These are phyloP conservation scores for pig (Sus scrofa) DNA, from an alignment of 2,113 vertebrate genomes.

Conservation along the genomic window DNA sequence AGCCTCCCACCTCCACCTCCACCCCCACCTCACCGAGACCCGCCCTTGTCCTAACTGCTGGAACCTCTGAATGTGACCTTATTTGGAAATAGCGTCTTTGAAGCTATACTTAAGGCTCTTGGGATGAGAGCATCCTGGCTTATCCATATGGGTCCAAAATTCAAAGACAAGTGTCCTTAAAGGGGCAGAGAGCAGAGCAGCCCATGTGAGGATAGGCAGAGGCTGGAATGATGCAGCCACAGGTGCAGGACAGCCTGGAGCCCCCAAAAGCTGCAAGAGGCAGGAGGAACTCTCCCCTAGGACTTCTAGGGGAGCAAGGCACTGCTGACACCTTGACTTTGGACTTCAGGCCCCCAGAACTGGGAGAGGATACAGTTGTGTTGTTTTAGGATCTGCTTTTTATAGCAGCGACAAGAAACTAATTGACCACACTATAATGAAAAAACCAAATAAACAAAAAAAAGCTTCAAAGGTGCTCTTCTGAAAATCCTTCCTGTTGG, in stretches of 20 bases:
- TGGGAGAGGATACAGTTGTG: too few species aligned
- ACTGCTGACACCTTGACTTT: too few species aligned
- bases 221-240: rapidly evolving
- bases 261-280: too few species aligned
- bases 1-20: too few species aligned
- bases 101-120: neutral
- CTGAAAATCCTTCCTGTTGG: too few species aligned
- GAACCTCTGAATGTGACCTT: too few species aligned
- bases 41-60: rapidly evolving
- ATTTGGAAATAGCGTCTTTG: neutral
- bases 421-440: too few species aligned
- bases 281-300: rapidly evolving
- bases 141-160: too few species aligned
- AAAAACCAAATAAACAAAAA: too few species aligned
- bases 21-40: neutral
- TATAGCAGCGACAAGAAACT: neutral
- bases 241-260: rapidly evolving
- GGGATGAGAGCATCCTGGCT: neutral
- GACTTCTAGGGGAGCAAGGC: rapidly evolving
- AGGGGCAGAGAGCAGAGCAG: neutral
- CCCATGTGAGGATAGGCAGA: too few species aligned
- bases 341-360: too few species aligned
- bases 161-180: neutral
- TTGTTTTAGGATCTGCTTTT: neutral
- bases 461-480: too few species aligned